These are phyloP conservation scores for Pemphredon lugubris DNA, from an alignment of 2,888 invertebrate genomes.

Conservation along the genomic window DNA sequence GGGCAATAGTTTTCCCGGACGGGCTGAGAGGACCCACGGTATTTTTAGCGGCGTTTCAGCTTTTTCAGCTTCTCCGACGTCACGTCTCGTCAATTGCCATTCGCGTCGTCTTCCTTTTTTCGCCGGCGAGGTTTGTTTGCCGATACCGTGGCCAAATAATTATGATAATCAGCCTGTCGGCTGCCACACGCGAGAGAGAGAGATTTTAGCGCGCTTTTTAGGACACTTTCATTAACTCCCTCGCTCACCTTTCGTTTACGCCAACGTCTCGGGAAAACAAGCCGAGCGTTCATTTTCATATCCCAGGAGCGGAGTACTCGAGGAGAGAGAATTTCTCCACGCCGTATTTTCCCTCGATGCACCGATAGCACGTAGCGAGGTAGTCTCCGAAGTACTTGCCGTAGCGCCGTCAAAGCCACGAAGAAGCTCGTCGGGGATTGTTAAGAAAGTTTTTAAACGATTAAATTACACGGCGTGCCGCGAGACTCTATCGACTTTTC, in stretches of 20 bases:
- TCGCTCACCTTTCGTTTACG: no score
- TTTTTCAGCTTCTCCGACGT: constrained; percentile 36
- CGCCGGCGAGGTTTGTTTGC: constrained; percentile 28
- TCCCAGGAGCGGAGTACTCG: no score
- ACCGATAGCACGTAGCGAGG: not conserved
- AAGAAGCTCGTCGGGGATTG: constrained; percentile 24
- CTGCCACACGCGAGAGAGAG: not conserved
- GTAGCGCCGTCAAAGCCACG: not conserved
- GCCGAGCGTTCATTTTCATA: no score
- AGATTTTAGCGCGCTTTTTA: not conserved
- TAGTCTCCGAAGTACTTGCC: not conserved
- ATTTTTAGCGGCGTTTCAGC: constrained; percentile 65
- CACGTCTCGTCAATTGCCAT: not conserved
- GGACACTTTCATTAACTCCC: no score
- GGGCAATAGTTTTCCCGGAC: constrained; percentile 57
- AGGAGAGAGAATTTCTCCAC: no score
- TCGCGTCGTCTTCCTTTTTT: constrained; percentile 13
- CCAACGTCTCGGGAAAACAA: no score
- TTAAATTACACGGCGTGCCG: constrained; percentile 55
- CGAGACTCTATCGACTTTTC: constrained; percentile 45
- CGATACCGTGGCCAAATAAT: constrained; percentile 43
- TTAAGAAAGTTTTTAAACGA: constrained; percentile 59
- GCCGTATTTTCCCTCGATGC: not conserved
- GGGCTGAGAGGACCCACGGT: constrained; percentile 33
- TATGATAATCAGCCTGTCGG: constrained; percentile 41